Percentiles rank a stretch among this genome's conserved stretches.
Evolutionary conservation across 2,797 vertebrate genomes (phyloP).

Genomic region (Thamnophis elegans): DNA sequence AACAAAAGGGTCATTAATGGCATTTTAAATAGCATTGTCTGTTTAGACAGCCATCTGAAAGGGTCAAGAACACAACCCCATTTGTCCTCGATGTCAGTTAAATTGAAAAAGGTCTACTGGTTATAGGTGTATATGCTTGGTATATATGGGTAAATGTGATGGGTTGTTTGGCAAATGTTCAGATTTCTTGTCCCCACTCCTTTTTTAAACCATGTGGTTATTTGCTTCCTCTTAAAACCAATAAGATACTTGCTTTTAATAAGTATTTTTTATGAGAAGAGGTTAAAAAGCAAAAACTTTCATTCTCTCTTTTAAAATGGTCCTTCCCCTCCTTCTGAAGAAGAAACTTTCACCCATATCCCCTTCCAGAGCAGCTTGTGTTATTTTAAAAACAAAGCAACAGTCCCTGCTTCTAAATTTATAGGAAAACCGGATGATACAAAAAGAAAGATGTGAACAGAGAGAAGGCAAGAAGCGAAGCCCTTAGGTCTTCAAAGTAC

Average conservation of each 20-base stretch:
- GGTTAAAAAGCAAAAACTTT: not conserved
- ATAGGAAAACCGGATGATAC: no score
- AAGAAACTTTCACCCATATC: not conserved
- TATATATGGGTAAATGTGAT: not conserved
- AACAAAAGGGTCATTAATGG: not conserved
- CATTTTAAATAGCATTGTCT: not conserved
- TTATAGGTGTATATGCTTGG: not conserved
- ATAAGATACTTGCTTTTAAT: not conserved
- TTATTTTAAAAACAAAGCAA: not conserved
- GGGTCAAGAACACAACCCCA: not conserved
- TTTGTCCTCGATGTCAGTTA: not conserved
- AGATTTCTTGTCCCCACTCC: no score
- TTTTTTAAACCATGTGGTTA: not conserved
- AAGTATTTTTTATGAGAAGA: not conserved
- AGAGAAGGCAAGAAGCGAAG: not conserved
- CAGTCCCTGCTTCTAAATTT: not conserved
- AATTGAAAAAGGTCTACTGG: not conserved
- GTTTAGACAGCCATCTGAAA: not conserved
- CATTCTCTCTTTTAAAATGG: not conserved
- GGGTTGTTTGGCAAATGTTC: not conserved
- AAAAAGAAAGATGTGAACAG: not conserved
- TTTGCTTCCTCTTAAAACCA: not conserved
- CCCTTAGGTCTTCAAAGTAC: not conserved
- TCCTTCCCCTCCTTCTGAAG: not conserved
- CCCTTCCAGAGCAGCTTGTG: not conserved